Percentiles rank a stretch among this genome's conserved stretches.
Evolutionary conservation across 2,113 vertebrate genomes (phyloP).

Genomic region (Epinephelus fuscoguttatus): DNA sequence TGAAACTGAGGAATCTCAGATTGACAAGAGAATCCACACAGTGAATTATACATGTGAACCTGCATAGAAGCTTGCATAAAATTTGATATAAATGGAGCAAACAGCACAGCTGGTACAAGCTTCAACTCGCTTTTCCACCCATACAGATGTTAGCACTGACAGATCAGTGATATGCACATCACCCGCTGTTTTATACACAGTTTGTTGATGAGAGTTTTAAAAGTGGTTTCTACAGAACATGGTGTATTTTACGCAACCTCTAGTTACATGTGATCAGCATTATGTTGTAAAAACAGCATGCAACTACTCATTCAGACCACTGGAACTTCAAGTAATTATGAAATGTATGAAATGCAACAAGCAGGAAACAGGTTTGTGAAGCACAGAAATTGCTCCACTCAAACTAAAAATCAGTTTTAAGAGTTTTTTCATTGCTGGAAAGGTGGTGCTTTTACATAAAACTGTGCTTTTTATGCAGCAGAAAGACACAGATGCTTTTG

Average conservation of each 20-base stretch:
- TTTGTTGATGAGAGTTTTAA: background rate
- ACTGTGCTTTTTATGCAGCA: too few species aligned
- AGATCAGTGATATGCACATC: background rate
- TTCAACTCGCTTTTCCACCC: background rate
- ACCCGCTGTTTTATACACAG: background rate
- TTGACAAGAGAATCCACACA: too few species aligned
- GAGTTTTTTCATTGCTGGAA: too few species aligned
- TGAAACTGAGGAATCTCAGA: constrained; percentile 5
- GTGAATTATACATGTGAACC: too few species aligned
- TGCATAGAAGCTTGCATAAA: background rate
- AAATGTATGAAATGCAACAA: background rate
- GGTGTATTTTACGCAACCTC: background rate
- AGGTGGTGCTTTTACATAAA: too few species aligned
- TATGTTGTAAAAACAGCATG: background rate
- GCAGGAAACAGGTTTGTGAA: background rate
- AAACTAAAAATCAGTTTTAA: too few species aligned
- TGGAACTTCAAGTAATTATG: background rate
- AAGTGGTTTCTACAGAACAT: background rate
- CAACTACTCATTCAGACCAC: background rate
- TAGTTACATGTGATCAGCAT: background rate
- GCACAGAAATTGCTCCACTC: background rate
- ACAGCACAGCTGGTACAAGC: background rate
- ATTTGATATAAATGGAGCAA: background rate
- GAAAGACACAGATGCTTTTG: too few species aligned
- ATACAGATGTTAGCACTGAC: background rate